A percentile compares a stretch with the other conserved stretches of the same genome.
These are phyloP conservation scores for Daktulosphaira vitifoliae DNA, from an alignment of 1,140 invertebrate species.

Conservation along the genomic window DNA sequence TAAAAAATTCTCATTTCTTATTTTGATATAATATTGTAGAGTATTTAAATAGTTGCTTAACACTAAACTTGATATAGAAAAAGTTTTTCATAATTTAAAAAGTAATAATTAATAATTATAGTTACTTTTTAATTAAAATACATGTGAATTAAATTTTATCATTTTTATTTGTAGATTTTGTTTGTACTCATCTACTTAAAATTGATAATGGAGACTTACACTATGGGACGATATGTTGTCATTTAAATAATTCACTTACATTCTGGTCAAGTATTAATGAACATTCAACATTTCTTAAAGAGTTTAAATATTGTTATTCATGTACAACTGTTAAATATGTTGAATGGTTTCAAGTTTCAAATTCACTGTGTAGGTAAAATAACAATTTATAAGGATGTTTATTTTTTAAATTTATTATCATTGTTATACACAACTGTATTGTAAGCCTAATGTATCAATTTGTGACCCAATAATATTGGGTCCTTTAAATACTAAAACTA, in stretches of 20 bases:
- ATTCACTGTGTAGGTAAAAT: constrained; percentile 8
- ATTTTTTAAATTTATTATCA: too few relatives aligned
- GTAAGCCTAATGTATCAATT: too few relatives aligned
- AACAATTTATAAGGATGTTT: too few relatives aligned
- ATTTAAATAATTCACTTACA: constrained; percentile 16
- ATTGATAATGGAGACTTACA: background rate
- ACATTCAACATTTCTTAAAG: background rate
- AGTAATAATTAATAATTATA: too few relatives aligned
- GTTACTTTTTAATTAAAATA: background rate
- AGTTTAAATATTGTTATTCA: constrained; percentile 2
- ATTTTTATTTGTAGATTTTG: constrained; percentile 3
- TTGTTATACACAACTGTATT: too few relatives aligned
- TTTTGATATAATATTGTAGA: too few relatives aligned
- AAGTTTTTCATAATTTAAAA: too few relatives aligned
- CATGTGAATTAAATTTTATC: background rate
- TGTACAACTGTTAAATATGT: constrained; percentile 5
- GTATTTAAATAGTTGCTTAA: too few relatives aligned
- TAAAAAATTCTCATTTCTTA: too few relatives aligned
- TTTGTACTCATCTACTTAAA: background rate
- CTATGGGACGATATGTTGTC: constrained; percentile 29
- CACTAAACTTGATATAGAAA: too few relatives aligned
- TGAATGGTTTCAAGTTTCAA: constrained; percentile 19
- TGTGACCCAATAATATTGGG: too few relatives aligned
- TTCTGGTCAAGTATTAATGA: constrained; percentile 12
- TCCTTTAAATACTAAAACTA: too few relatives aligned